These are phyloP conservation scores for Acanthosepion lycidas DNA, from an alignment of 2,888 invertebrate species.

Conservation along the genomic window DNA sequence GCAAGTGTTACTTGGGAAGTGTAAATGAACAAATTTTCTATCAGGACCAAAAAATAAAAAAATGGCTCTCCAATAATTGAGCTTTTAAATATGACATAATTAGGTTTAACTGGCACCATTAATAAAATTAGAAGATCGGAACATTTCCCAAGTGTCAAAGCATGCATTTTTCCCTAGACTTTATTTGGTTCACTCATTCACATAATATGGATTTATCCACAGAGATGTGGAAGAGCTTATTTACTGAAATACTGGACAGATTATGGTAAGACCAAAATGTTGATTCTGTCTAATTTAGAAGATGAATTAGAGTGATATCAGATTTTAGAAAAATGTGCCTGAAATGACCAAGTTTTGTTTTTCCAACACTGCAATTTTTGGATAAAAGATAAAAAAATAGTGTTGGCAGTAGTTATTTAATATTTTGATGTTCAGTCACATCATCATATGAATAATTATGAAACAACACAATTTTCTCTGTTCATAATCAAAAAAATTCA, in stretches of 20 bases:
- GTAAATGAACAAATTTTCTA: slow-evolving; percentile 16
- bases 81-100: not conserved
- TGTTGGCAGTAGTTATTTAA: too few species aligned
- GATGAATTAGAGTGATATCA: not conserved
- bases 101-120: not conserved
- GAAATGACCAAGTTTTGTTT: too few species aligned
- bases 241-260: not conserved
- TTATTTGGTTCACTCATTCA: not conserved
- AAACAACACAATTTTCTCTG: too few species aligned
- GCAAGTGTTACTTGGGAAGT: not conserved
- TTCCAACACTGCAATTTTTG: too few species aligned
- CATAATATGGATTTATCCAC: not conserved
- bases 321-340: too few species aligned
- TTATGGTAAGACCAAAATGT: not conserved
- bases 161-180: not conserved
- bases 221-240: not conserved
- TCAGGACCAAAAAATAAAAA: not conserved
- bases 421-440: too few species aligned
- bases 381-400: too few species aligned
- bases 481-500: too few species aligned
- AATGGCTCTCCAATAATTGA: slow-evolving; percentile 7
- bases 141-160: slow-evolving; percentile 33
- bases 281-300: not conserved
- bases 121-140: not conserved
- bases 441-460: too few species aligned